phyloP scores from a whole-genome alignment of 1,140 invertebrate species.

The Sweltsa coloradensis region DNA sequence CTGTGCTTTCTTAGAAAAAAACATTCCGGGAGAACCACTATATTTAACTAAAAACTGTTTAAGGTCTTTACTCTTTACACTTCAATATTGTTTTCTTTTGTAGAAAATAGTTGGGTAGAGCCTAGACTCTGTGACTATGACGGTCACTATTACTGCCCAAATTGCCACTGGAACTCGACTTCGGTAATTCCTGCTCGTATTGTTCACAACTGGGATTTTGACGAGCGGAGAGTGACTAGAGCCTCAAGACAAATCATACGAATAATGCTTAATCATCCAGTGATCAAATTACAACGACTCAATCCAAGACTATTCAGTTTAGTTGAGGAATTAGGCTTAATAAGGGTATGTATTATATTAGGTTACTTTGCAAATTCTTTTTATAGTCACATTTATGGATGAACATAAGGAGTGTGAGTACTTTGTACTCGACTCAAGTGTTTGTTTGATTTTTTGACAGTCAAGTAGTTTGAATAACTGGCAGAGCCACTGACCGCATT shows the following conservation, averaged over 20 bases:
- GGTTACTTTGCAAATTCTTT: too few species aligned
- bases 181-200: conserved; percentile 76
- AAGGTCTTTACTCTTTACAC: conserved; percentile 3
- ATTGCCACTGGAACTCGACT: conserved; percentile 79
- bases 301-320: conserved; percentile 77
- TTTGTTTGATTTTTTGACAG: too few species aligned
- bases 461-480: too few species aligned
- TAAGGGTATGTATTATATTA: conserved; percentile 58
- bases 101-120: conserved; percentile 48
- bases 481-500: too few species aligned
- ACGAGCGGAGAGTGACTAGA: conserved; percentile 54
- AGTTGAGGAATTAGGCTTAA: conserved; percentile 68
- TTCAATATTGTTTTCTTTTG: conserved; percentile 17
- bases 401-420: too few species aligned
- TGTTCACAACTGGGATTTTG: conserved; percentile 90
- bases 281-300: conserved; percentile 65
- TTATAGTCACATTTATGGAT: too few species aligned
- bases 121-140: conserved; percentile 79
- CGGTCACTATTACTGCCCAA: conserved; percentile 78
- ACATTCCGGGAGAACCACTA: too few species aligned
- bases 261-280: conserved; percentile 52
- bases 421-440: too few species aligned
- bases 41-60: conserved; percentile 2
- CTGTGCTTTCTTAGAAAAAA: too few species aligned
- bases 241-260: conserved; percentile 58